Evolutionary conservation across 2,888 invertebrate genomes (phyloP).

Genomic region (Dexiosoma caninum): DNA sequence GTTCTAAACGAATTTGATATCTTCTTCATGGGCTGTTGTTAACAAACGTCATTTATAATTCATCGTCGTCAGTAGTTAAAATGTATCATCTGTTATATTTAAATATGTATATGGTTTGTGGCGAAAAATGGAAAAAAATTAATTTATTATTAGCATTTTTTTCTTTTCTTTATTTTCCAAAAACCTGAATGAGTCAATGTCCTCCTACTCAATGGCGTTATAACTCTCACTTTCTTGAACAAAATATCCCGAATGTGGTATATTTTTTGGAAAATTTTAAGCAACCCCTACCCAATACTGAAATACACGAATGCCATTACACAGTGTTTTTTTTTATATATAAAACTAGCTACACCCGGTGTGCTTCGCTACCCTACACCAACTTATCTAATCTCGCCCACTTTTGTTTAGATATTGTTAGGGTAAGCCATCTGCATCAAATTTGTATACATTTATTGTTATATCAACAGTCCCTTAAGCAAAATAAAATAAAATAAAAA

Average conservation of each 20-base stretch:
- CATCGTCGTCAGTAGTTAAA: conserved; percentile 26
- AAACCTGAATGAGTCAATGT: conserved; percentile 47
- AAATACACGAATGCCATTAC: too few species aligned
- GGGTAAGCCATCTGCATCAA: too few species aligned
- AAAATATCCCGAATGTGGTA: conserved; percentile 8
- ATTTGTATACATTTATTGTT: too few species aligned
- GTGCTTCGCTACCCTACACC: too few species aligned
- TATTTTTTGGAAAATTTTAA: background rate
- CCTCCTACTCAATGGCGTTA: conserved; percentile 39
- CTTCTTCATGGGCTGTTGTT: conserved; percentile 18
- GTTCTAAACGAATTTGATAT: conserved; percentile 32
- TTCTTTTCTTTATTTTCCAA: background rate
- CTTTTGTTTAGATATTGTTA: too few species aligned
- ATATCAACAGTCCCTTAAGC: too few species aligned
- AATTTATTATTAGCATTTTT: conserved; percentile 30
- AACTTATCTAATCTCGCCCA: too few species aligned
- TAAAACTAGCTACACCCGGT: too few species aligned
- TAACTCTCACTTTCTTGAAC: conserved; percentile 50
- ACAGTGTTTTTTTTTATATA: too few species aligned
- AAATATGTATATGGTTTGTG: background rate
- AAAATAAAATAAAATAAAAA: too few species aligned
- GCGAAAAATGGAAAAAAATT: background rate
- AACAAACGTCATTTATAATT: conserved; percentile 35
- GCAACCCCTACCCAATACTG: background rate
- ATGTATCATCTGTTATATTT: conserved; percentile 34